Base-by-base conservation (phyloP, 2,113 vertebrate genomes). In the Noctilio leporinus region DNA sequence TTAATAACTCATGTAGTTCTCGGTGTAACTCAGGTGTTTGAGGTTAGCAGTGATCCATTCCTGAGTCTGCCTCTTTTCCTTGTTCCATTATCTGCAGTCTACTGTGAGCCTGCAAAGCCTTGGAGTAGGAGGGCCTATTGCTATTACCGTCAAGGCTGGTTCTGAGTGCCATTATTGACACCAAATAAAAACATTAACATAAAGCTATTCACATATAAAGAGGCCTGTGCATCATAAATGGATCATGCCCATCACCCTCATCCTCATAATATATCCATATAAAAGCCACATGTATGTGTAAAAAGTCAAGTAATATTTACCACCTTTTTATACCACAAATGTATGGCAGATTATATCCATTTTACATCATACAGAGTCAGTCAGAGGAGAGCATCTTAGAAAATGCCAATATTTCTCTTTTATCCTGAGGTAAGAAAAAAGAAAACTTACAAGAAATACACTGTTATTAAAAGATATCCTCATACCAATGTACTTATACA, bases 351-450 rank as follows among this genome's bases (percentile, higher is more conserved):
- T 72, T 78, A 55, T 90, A 84, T 78, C 10, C 26, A 92, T 51
- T 90, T 69, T 45, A 40, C 35, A 84, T 49, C n/a, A 88, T 4
- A 94, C 40, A 82, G 5, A 80, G n/a, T 57, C 64, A 75, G 22
- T 69, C 28, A 78, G 30, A 8, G 30, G n/a, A 94, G 28, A 96
- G 88, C 4, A 93, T 76, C 77, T 97, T 81, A 76, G 64, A 69
- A 90, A 85, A 95, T 91, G 26, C 17, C 82, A 87, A 4, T 73
- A 64, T 95, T 93, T 90, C 20, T 84, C 90, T 96, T 69, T 57
- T 3, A 93, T 4, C 16, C 19, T 57, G 33, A 86, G 51, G 19
- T 72, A 33, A 89, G 53, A 77, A 75, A 95, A 92, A 86, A 86
- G 69, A 73, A 77, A 85, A 53, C n/a, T 26, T 81, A 24, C 19